Evolutionary conservation across 2,888 invertebrate species (phyloP).

Genomic region (Reticulitermes lucifugus): DNA sequence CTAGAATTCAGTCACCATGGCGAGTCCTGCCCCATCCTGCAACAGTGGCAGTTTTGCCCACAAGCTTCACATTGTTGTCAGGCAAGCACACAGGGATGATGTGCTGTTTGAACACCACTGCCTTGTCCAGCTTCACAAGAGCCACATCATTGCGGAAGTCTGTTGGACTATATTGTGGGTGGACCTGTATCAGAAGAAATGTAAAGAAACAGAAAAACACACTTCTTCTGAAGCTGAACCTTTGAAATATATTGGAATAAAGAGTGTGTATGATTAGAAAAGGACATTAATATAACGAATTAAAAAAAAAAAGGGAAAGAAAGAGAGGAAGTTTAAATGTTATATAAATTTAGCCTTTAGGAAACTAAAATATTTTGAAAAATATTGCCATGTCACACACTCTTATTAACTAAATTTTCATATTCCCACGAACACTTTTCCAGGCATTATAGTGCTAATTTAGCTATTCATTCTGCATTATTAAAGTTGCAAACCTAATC

Average conservation of each 20-base stretch:
- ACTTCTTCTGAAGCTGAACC: too few relatives aligned
- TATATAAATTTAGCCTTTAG: background rate
- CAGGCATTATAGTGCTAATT: too few relatives aligned
- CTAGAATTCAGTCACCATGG: conserved; percentile 77
- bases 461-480: too few relatives aligned
- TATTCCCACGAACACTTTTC: too few relatives aligned
- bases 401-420: too few relatives aligned
- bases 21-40: conserved; percentile 93
- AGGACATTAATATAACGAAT: background rate
- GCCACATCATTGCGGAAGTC: conserved; percentile 94
- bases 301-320: background rate
- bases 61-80: conserved; percentile 77
- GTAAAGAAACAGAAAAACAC: too few relatives aligned
- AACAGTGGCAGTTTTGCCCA: conserved; percentile 91
- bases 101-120: conserved; percentile 90
- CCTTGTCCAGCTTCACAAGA: conserved; percentile 80
- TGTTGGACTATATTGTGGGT: conserved; percentile 89
- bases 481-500: too few relatives aligned
- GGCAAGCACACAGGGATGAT: conserved; percentile 94
- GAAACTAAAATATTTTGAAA: too few relatives aligned
- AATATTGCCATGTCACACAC: too few relatives aligned
- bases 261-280: too few relatives aligned
- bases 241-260: too few relatives aligned
- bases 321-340: background rate
- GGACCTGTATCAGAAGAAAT: conserved; percentile 65